Evolutionary conservation across 2,113 vertebrate genomes (phyloP), one percentile per base, ranked within the genome.

Genomic region (Eclectus roratus): DNA sequence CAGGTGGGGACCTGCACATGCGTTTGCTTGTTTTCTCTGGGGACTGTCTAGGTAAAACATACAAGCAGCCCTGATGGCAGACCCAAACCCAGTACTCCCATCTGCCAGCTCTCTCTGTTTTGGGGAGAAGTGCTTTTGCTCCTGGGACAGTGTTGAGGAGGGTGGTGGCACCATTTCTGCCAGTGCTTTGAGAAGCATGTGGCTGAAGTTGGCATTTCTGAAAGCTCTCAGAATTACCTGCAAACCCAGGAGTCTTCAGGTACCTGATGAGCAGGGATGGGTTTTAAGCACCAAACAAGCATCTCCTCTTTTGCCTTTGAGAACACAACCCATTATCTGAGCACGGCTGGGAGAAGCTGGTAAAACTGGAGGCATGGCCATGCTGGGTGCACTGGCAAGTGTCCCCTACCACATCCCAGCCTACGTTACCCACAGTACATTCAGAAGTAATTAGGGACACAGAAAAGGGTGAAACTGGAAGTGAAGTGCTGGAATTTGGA

Each of bases 361-460:
- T 24, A 68, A 47, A 65, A n/a, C 19, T 11, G 53, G 27, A 53
- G 14, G 6, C 8, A 37, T 2, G 8, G 27, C 11, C 15, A 6
- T 20, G 29, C 20, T 72, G 66, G 37, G 39, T 13, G 16, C 3
- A 11, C 29, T 19, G 17, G 33, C 7, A 39, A 65, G n/a, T 2
- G 0, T 12, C 6, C 27, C 11, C 7, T 5, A 23, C 35, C 2
- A 0, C 1, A 1, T 7, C 41, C 27, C 50, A 14, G 3, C 19
- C 24, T 74, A 25, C 14, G 7, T 12, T 31, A 17, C 14, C n/a
- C 11, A 7, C 0, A 0, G 19, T 35, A 19, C 39, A 12, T 27
- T 58, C n/a, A 65, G 44, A 60, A 61, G 25, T 46, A 76, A 39
- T 46, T 11, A 58, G 9, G 8, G 35, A 7, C 53, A 43, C 0